Conservation (phyloP, 1,140 invertebrate genomes). For the Brachionus plicatilis region DNA sequence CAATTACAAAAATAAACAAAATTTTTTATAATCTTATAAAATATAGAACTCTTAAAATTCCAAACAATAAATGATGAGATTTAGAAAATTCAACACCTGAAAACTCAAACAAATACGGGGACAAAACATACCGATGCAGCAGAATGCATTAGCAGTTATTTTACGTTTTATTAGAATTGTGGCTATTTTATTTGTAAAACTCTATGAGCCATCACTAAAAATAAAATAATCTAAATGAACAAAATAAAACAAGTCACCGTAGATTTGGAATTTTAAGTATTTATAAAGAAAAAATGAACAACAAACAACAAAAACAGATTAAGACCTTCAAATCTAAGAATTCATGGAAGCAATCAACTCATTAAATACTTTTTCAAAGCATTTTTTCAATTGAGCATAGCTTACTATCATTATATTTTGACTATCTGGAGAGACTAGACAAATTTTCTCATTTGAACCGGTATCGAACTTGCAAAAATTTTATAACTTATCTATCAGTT, state of each 20-base stretch:
- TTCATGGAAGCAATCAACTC: slow-evolving; percentile 62
- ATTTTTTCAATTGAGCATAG: slow-evolving; percentile 87
- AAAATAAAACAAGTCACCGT: not conserved
- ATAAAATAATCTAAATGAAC: not conserved
- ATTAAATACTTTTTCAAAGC: slow-evolving; percentile 81
- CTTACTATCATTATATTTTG: slow-evolving; percentile 89
- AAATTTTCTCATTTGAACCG: slow-evolving; percentile 84
- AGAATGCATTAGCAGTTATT: not conserved
- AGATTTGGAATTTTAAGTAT: not conserved
- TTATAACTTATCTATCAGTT: slow-evolving; percentile 18
- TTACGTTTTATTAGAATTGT: not conserved
- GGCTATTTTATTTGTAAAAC: not conserved
- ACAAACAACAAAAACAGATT: slow-evolving; percentile 16
- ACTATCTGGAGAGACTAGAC: slow-evolving; percentile 88
- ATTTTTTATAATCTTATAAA: not conserved
- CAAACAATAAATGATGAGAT: not conserved
- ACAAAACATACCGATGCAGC: not conserved
- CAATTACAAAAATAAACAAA: not conserved
- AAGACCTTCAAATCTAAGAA: not conserved
- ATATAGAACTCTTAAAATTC: not conserved
- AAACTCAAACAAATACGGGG: not conserved
- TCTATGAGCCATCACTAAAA: not conserved
- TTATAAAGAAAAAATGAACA: not conserved
- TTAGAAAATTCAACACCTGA: not conserved
- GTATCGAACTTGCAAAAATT: slow-evolving; percentile 59